A percentile compares a stretch with the other conserved stretches of the same genome.
These are phyloP conservation scores for Platycheirus rosarum DNA, from an alignment of 2,888 invertebrate genomes.

Conservation along the genomic window DNA sequence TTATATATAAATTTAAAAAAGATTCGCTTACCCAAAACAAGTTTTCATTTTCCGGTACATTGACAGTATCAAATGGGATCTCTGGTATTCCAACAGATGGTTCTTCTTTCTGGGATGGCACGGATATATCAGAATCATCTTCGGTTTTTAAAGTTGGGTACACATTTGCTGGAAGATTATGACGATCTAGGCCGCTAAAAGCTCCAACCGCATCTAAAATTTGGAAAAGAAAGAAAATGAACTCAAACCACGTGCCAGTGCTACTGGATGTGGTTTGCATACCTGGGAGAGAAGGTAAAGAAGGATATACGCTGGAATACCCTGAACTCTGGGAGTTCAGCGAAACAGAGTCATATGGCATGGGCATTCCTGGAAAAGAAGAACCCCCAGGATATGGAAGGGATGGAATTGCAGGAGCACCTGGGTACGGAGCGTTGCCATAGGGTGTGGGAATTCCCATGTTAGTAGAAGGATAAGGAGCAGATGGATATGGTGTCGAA, in stretches of 20 bases:
- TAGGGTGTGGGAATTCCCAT: slow-evolving; percentile 74
- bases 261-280: slow-evolving; percentile 20
- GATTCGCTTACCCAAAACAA: slow-evolving; percentile 82
- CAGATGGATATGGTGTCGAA: slow-evolving; percentile 55
- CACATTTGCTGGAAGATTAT: slow-evolving; percentile 64
- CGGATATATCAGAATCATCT: slow-evolving; percentile 76
- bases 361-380: slow-evolving; percentile 76
- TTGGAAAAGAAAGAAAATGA: slow-evolving; percentile 7
- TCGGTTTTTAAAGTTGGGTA: slow-evolving; percentile 75
- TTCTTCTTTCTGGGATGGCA: slow-evolving; percentile 77
- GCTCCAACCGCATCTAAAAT: slow-evolving; percentile 69
- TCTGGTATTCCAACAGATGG: slow-evolving; percentile 79
- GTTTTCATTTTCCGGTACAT: slow-evolving; percentile 80
- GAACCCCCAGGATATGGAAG: slow-evolving; percentile 78
- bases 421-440: slow-evolving; percentile 65
- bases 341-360: slow-evolving; percentile 78
- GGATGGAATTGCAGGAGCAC: slow-evolving; percentile 64
- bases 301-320: slow-evolving; percentile 74
- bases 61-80: slow-evolving; percentile 79
- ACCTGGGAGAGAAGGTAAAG: slow-evolving; percentile 75
- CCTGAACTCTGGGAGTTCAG: slow-evolving; percentile 66
- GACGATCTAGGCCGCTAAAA: slow-evolving; percentile 37
- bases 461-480: slow-evolving; percentile 76
- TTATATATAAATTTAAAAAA: too few relatives aligned
- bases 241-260: slow-evolving; percentile 27